These are phyloP conservation scores for Caenorhabditis wallacei DNA, from an alignment of 2,888 invertebrate species.

Conservation along the genomic window DNA sequence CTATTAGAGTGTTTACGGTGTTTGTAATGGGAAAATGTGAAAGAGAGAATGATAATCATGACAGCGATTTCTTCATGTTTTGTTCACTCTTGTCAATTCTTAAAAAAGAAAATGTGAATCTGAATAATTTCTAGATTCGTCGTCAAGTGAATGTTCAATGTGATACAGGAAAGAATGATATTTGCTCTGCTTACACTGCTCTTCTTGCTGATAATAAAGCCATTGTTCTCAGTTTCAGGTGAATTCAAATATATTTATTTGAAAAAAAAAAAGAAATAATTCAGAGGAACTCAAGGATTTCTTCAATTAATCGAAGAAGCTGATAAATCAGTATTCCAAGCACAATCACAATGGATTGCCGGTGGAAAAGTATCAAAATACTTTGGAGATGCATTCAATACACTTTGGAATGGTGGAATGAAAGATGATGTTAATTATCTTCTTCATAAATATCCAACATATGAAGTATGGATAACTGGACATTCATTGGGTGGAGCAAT, in stretches of 20 bases:
- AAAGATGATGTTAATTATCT: slow-evolving; percentile 70
- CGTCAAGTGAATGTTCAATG: slow-evolving; percentile 68
- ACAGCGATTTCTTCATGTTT: no score
- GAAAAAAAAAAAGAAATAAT: not conserved
- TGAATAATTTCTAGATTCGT: slow-evolving; percentile 62
- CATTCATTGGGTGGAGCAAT: slow-evolving; percentile 76
- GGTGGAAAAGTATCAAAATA: slow-evolving; percentile 77
- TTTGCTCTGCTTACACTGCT: slow-evolving; percentile 74
- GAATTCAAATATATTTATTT: not conserved
- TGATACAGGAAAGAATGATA: slow-evolving; percentile 67
- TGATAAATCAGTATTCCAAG: slow-evolving; percentile 68
- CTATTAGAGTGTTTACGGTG: no score
- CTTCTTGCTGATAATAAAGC: slow-evolving; percentile 66
- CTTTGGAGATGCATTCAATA: slow-evolving; percentile 77
- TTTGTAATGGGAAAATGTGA: no score
- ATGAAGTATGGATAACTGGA: slow-evolving; percentile 75
- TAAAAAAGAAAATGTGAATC: no score
- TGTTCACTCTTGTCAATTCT: no score
- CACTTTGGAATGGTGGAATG: slow-evolving; percentile 77
- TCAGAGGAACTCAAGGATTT: slow-evolving; percentile 74
- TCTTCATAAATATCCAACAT: slow-evolving; percentile 71
- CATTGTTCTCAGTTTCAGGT: slow-evolving; percentile 78
- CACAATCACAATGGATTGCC: slow-evolving; percentile 58
- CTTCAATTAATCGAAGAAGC: slow-evolving; percentile 74
- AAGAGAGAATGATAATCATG: no score